Evolutionary conservation across 1,140 invertebrate species (phyloP).

Genomic region (Drosophila grimshawi): DNA sequence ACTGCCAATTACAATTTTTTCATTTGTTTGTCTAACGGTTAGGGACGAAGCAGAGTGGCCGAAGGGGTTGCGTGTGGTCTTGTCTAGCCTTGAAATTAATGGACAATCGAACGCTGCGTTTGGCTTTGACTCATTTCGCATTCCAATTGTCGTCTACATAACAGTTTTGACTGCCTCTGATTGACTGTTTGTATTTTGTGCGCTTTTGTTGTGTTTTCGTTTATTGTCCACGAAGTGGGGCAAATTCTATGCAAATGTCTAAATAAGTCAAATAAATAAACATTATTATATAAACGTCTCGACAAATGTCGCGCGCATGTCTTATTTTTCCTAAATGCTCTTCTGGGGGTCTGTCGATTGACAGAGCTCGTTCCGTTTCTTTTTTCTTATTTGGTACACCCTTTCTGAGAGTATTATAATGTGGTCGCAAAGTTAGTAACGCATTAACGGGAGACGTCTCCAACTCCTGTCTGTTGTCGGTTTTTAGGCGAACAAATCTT

Average conservation of each 20-base stretch:
- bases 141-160: conserved; percentile 56
- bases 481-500: too few relatives aligned
- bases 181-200: conserved; percentile 51
- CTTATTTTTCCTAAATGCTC: conserved; percentile 2
- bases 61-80: conserved; percentile 10
- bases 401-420: background rate
- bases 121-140: conserved; percentile 65
- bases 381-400: conserved; percentile 14
- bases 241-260: conserved; percentile 75
- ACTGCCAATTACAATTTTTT: conserved; percentile 40
- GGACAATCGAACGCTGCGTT: conserved; percentile 58
- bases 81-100: conserved; percentile 66
- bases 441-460: too few relatives aligned
- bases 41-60: background rate
- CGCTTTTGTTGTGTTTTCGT: conserved; percentile 17
- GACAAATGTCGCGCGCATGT: conserved; percentile 43
- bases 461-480: too few relatives aligned
- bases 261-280: conserved; percentile 72
- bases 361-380: conserved; percentile 51
- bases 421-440: conserved; percentile 15
- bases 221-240: conserved; percentile 72
- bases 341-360: conserved; percentile 29
- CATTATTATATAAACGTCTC: conserved; percentile 78
- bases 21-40: background rate
- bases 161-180: conserved; percentile 37